Conservation (phyloP, 2,797 vertebrate species). For the Gymnocypris eckloni region DNA sequence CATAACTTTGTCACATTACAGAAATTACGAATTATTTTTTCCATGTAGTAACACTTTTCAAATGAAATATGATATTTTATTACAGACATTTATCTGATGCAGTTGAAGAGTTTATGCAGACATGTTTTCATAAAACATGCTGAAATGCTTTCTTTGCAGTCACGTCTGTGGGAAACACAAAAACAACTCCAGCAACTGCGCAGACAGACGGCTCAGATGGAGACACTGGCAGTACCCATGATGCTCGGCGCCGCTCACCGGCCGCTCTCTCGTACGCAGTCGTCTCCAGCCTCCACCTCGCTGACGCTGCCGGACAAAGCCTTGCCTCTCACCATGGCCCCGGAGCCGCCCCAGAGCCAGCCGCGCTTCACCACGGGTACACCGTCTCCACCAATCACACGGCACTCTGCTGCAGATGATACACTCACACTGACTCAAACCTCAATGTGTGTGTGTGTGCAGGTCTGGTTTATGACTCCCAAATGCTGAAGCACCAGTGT, state of each 20-base stretch:
- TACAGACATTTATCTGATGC: neutral
- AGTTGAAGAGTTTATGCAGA: neutral
- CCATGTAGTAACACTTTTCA: neutral
- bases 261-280: conserved; percentile 89
- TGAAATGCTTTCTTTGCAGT: conserved; percentile 69
- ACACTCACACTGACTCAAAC: neutral
- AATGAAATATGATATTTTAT: neutral
- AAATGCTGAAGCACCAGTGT: conserved; percentile 97
- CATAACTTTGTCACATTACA: too few species aligned
- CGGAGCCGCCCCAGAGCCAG: conserved; percentile 77
- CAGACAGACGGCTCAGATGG: conserved; percentile 79
- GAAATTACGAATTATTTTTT: neutral
- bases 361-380: conserved; percentile 84
- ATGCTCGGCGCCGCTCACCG: conserved; percentile 78
- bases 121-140: neutral
- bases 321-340: conserved; percentile 74
- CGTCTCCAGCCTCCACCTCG: conserved; percentile 90
- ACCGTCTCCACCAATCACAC: conserved; percentile 65
- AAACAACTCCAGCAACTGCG: conserved; percentile 88
- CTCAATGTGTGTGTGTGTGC: conserved; percentile 8
- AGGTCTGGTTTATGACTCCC: conserved; percentile 95
- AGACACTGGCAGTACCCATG: conserved; percentile 81
- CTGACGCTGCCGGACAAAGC: conserved; percentile 81
- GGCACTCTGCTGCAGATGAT: neutral
- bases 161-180: conserved; percentile 90